Evolutionary conservation across 2,797 vertebrate species (phyloP).

Genomic region (Pangasius larnaudii): DNA sequence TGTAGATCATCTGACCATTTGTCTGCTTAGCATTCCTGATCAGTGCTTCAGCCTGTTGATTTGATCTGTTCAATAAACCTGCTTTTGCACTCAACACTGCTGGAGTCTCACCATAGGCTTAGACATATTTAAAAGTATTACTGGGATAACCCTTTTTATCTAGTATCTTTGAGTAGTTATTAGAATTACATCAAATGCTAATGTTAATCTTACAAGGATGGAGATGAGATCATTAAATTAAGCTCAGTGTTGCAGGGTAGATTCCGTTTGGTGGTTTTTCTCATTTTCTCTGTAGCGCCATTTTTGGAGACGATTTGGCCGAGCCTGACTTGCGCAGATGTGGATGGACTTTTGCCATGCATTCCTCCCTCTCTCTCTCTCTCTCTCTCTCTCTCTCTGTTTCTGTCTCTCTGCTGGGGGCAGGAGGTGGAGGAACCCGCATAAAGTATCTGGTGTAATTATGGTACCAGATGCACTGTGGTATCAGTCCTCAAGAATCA

Average conservation of each 20-base stretch:
- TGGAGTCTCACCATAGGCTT: neutral
- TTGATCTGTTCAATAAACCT: neutral
- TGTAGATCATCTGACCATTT: neutral
- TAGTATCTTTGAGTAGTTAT: neutral
- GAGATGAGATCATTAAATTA: neutral
- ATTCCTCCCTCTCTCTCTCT: conserved; percentile 26
- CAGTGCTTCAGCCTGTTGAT: neutral
- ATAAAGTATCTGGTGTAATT: conserved; percentile 54
- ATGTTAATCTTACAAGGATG: neutral
- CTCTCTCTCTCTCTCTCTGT: conserved; percentile 16
- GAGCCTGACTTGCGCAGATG: conserved; percentile 33
- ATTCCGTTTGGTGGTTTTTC: neutral
- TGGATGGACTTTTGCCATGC: conserved; percentile 37
- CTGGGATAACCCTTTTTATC: neutral
- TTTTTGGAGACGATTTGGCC: conserved; percentile 23
- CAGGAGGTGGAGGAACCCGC: conserved; percentile 42
- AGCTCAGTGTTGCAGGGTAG: conserved; percentile 3
- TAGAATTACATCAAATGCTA: conserved; percentile 5
- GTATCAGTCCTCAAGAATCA: conserved; percentile 44
- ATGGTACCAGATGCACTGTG: conserved; percentile 47
- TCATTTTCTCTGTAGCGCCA: neutral
- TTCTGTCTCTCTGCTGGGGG: conserved; percentile 25
- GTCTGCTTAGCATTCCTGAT: neutral
- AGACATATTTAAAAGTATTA: neutral
- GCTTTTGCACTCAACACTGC: neutral